Evolutionary conservation across 2,797 vertebrate species (phyloP).

Genomic region (Atherinosoma microstoma): DNA sequence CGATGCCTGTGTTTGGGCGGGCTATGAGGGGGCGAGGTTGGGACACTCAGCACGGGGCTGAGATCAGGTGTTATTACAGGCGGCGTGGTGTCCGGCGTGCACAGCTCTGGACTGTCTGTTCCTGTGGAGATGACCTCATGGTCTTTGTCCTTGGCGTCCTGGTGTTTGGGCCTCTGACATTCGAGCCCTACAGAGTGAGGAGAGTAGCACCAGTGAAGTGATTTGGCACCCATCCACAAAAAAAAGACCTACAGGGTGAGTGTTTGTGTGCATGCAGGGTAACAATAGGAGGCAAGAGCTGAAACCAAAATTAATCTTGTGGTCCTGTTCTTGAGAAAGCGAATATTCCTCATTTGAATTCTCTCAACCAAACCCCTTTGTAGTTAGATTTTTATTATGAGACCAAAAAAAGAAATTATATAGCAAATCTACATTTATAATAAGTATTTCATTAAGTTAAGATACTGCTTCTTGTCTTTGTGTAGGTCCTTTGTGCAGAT

Average conservation of each 20-base stretch:
- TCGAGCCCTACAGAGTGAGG: slow-evolving; percentile 87
- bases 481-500: slow-evolving; percentile 1
- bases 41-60: slow-evolving; percentile 91
- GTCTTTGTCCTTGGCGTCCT: slow-evolving; percentile 90
- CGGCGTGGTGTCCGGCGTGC: slow-evolving; percentile 91
- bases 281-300: slow-evolving; percentile 36
- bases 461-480: neutral
- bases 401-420: slow-evolving; percentile 1
- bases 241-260: slow-evolving; percentile 21
- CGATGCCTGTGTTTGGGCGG: slow-evolving; percentile 78
- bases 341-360: slow-evolving; percentile 27
- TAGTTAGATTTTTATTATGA: slow-evolving; percentile 28
- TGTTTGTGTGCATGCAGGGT: slow-evolving; percentile 37
- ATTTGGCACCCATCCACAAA: slow-evolving; percentile 43
- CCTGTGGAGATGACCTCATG: slow-evolving; percentile 92
- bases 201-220: slow-evolving; percentile 49
- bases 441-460: neutral
- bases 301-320: slow-evolving; percentile 30
- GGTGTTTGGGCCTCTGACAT: slow-evolving; percentile 91
- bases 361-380: slow-evolving; percentile 17
- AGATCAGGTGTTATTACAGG: slow-evolving; percentile 92
- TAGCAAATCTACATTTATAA: neutral
- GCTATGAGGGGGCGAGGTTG: slow-evolving; percentile 86
- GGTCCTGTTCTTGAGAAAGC: slow-evolving; percentile 20
- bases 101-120: slow-evolving; percentile 86